Conservation (phyloP, 2,888 invertebrate genomes). For the Noctua janthe region DNA sequence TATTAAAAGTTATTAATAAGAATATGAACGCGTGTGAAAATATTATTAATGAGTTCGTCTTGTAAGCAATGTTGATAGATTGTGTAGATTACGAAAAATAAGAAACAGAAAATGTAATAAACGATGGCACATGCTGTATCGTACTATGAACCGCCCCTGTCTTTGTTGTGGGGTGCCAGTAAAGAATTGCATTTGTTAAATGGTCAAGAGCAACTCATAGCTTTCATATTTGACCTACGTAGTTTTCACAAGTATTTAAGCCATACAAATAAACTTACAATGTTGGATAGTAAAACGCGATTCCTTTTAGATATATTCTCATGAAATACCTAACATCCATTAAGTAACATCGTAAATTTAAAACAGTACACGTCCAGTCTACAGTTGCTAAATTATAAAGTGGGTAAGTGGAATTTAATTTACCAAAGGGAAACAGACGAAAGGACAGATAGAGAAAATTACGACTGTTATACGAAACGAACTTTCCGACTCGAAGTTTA, state of each 20-base stretch:
- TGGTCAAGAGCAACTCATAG: background rate
- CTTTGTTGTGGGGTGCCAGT: background rate
- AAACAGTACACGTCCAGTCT: conserved; percentile 17
- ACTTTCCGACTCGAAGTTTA: conserved; percentile 69
- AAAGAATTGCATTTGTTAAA: conserved; percentile 14
- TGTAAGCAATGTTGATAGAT: conserved; percentile 15
- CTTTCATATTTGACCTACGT: background rate
- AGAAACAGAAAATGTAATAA: background rate
- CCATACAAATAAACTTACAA: background rate
- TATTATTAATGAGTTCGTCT: conserved; percentile 45
- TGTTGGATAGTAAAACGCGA: background rate
- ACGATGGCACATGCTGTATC: background rate
- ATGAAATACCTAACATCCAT: background rate
- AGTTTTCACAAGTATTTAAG: background rate
- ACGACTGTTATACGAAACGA: conserved; percentile 61
- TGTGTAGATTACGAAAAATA: conserved; percentile 8
- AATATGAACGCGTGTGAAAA: conserved; percentile 38
- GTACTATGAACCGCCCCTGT: too few species aligned
- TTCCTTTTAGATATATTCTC: background rate
- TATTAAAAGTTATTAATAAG: conserved; percentile 53
- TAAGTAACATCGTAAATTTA: conserved; percentile 7
- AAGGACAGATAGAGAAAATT: conserved; percentile 68
- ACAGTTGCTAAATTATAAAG: conserved; percentile 33
- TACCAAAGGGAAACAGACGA: conserved; percentile 61
- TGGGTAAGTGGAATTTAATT: conserved; percentile 61